Percentiles rank a stretch among this genome's conserved stretches.
Conservation (phyloP, 2,888 invertebrate species). For the Yponomeuta malinellus region DNA sequence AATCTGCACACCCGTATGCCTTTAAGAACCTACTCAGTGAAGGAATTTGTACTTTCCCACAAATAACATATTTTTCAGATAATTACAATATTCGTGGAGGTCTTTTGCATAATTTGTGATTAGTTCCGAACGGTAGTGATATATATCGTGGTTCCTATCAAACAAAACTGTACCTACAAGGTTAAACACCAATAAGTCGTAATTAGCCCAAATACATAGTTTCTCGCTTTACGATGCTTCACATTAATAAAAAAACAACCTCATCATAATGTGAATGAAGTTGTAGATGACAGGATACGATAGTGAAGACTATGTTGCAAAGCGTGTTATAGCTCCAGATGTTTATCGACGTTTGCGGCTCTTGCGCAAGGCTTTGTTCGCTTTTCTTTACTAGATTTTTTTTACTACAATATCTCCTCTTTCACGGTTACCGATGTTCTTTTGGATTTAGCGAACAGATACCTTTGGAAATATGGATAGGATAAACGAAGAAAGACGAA, state of each 20-base stretch:
- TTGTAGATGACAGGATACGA: constrained; percentile 5
- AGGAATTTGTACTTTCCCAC: no score
- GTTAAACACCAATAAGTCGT: not conserved
- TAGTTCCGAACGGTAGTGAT: no score
- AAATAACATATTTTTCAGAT: no score
- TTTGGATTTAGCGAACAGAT: no score
- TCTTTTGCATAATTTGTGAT: no score
- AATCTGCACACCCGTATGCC: no score
- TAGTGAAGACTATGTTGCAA: constrained; percentile 21
- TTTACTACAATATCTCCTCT: constrained; percentile 25
- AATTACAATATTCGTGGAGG: no score
- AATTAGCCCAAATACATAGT: not conserved
- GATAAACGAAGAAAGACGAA: no score
- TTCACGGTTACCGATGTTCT: no score
- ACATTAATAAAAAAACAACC: not conserved
- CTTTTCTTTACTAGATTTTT: constrained; percentile 30
- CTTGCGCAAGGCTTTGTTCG: constrained; percentile 52
- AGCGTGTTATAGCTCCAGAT: constrained; percentile 39
- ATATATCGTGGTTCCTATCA: not conserved
- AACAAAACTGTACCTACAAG: not conserved
- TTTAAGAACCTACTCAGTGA: no score
- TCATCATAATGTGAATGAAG: not conserved
- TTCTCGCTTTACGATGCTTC: not conserved
- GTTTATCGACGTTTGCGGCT: constrained; percentile 29
- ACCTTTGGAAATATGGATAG: no score